Conservation (phyloP, 2,888 invertebrate species). For the Drosophila formosana region DNA sequence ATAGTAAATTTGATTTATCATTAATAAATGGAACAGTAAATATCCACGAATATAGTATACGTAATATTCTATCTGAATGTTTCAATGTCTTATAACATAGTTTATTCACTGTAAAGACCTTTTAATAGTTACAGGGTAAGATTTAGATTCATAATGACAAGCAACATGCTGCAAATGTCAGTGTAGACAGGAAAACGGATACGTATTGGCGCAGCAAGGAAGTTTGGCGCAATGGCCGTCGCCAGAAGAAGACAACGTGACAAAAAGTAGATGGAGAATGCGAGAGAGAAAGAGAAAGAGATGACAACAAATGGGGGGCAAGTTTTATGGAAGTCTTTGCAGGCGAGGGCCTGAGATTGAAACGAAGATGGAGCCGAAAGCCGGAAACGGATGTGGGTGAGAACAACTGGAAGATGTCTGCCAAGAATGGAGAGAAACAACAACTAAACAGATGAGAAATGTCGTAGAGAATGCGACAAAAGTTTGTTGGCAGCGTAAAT, state of each 20-base stretch:
- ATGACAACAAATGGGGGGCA: conserved; percentile 31
- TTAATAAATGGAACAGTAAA: too few species aligned
- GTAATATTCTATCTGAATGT: neutral
- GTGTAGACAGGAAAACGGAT: conserved; percentile 79
- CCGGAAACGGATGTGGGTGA: conserved; percentile 75
- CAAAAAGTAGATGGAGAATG: neutral
- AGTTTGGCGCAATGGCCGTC: conserved; percentile 67
- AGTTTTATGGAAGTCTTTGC: conserved; percentile 39
- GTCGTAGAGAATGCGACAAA: conserved; percentile 59
- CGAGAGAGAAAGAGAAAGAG: neutral
- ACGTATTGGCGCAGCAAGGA: conserved; percentile 76
- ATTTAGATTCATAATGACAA: conserved; percentile 62
- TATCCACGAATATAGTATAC: neutral
- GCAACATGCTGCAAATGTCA: conserved; percentile 76
- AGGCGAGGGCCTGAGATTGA: neutral
- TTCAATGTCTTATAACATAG: neutral
- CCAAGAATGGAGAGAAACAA: conserved; percentile 38
- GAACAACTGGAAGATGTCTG: conserved; percentile 64
- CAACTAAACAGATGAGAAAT: conserved; percentile 19
- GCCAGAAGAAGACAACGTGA: conserved; percentile 13
- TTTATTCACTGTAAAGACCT: neutral
- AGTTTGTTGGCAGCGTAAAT: conserved; percentile 54
- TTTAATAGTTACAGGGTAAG: conserved; percentile 20
- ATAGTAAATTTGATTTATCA: too few species aligned
- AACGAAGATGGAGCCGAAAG: conserved; percentile 8